These are phyloP conservation scores for Oligia strigilis DNA, from an alignment of 2,888 invertebrate genomes.

Conservation along the genomic window DNA sequence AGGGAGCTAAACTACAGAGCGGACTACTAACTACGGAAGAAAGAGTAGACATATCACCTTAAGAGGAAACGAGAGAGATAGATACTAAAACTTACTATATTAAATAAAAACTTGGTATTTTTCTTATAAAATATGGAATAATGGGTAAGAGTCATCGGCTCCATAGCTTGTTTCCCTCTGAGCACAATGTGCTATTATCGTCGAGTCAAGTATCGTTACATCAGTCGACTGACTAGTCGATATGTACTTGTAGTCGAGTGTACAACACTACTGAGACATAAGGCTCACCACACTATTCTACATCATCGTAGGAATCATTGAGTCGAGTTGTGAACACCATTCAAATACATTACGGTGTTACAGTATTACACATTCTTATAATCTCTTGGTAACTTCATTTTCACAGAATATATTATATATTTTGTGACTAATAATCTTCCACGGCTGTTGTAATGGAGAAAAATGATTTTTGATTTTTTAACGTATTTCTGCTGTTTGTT, in stretches of 20 bases:
- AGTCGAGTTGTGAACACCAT: neutral
- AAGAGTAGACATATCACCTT: neutral
- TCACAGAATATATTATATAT: neutral
- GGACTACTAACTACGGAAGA: neutral
- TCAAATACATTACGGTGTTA: neutral
- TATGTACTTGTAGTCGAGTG: constrained; percentile 12
- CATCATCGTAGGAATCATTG: neutral
- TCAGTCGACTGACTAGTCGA: constrained; percentile 33
- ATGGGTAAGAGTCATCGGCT: neutral
- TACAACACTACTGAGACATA: constrained; percentile 22
- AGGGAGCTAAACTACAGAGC: constrained; percentile 32
- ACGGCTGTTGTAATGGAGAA: neutral
- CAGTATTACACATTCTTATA: constrained; percentile 3
- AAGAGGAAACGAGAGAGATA: neutral
- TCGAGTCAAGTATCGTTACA: neutral
- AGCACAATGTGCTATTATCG: constrained; percentile 8
- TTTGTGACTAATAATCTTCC: neutral
- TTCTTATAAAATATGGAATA: no score
- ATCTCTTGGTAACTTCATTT: constrained; percentile 17
- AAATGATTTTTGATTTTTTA: neutral
- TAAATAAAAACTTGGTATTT: neutral
- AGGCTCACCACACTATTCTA: no score
- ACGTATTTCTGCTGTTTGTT: no score
- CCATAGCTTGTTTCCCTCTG: constrained; percentile 7
- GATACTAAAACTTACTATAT: neutral